Evolutionary conservation across 1,140 invertebrate genomes (phyloP), one percentile per base, ranked within the genome.

Genomic region (Platorchestia sp.): DNA sequence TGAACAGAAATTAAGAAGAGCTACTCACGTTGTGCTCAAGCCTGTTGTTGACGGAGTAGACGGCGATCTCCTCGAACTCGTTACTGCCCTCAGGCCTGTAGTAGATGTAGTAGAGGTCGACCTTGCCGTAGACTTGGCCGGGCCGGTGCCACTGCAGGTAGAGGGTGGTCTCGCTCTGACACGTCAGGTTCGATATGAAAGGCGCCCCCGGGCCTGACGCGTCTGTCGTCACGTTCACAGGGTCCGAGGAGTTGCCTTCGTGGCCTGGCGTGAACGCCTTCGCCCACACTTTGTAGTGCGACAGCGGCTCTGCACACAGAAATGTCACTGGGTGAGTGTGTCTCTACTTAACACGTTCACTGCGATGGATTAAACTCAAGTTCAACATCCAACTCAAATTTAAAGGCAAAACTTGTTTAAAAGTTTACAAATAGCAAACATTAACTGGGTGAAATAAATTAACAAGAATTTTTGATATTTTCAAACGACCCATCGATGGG

Each of bases 201-300:
- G 99, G 99, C 6, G 98, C 97, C 96, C 98, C 98, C 16, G 99
- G 99, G 6, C 98, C 98, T 93, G 97, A 97, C 53, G 99, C 98
- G 97, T 99, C 99, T 0, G 98, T 99, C 95, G 98, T 97, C 47
- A 98, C 98, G 95, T 98, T 97, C 91, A 99, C 97, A 3, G 98
- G 97, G 96, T 98, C 98, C 19, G 98, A 99, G 45, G 98, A 97
- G 96, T 98, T 98, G 86, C 98, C 98, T 97, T 98, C 98, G 97
- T 98, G 97, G 97, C 98, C 98, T 96, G 97, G 97, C 19, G 98
- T 98, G 96, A 98, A 98, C 40, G 98, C 98, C 97, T 98, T 98
- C 22, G 99, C 98, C 98, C 98, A 99, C 96, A 99, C 98, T 97
- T 98, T 98, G 97, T 99, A 99, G 90, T 98, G 98, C 5, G 98